phyloP scores from a whole-genome alignment of 2,113 vertebrate species.

The Gavia stellata region DNA sequence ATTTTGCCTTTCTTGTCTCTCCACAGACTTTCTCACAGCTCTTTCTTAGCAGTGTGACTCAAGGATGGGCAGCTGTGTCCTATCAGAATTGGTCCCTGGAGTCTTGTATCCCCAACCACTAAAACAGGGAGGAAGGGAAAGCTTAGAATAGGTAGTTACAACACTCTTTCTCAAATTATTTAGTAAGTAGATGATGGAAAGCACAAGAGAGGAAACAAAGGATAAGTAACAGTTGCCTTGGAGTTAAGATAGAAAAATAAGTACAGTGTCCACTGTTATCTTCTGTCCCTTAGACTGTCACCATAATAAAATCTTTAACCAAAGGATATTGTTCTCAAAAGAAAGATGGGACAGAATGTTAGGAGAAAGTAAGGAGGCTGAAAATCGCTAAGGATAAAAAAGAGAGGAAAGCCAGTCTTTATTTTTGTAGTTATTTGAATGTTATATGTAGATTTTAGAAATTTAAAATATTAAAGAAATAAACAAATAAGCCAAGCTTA shows the following conservation, averaged over 20 bases:
- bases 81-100: background rate
- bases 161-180: background rate
- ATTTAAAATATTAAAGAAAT: slow-evolving; percentile 23
- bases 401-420: background rate
- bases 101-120: background rate
- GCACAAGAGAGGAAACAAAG: background rate
- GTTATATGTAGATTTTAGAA: background rate
- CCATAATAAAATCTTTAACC: background rate
- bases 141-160: background rate
- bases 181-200: background rate
- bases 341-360: background rate
- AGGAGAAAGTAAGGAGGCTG: background rate
- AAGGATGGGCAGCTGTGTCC: background rate
- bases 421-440: background rate
- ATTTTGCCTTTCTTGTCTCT: background rate
- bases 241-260: background rate
- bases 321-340: background rate
- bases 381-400: background rate
- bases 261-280: background rate
- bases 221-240: background rate
- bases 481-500: slow-evolving; percentile 25
- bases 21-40: background rate
- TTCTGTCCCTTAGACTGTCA: background rate
- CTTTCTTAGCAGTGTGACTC: background rate
- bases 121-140: background rate